Base-by-base conservation (phyloP, 2,113 vertebrate species). In the Mohoua ochrocephala region DNA sequence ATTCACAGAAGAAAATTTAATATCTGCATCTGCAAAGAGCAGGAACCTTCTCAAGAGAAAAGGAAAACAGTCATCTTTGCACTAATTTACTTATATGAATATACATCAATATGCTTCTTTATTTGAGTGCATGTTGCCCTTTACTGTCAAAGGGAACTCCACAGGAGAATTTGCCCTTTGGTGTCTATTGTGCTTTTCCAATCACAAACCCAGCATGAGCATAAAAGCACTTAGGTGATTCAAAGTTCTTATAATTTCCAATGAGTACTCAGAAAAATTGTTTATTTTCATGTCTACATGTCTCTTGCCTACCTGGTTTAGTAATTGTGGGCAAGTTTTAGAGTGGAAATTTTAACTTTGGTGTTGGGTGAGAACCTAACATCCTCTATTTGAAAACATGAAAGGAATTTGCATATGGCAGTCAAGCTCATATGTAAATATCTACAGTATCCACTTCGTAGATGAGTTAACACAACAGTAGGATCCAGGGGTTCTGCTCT, bases 361-460 rank as follows among this genome's bases (percentile, higher is more conserved):
- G 5, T 4, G 7, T 33, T 42, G 28, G 10, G 11, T 49, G 33
- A 69, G 54, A 81, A 57, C 6, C 13, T 12, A 33, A 49, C 11
- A 74, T 15, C 7, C 4, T 65, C 10, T 27, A 7, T 26, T 54
- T 74, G 79, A 49, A 77, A 82, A 54, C 23, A 19, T 11, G 19
- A 44, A 45, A 37, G 24, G 16, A 61, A 42, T 70, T 84, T 87
- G 22, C 14, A 45, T 2, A 24, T 2, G 3, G 28, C 31, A 91
- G 53, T 22, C 50, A 50, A 89, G 15, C 5, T 77, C 20, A 24
- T 30, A 4, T 17, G 31, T 19, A 60, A 64, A 33, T 60, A 31
- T 13, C 45, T 47, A 3, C 1, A 35, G 11, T 4, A 49, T 10
- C 39, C 22, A 45, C 9, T 56, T 44, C 0, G 0, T 12, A 33